Evolutionary conservation across 2,888 invertebrate genomes (phyloP).

Genomic region (Crossocerus cetratus): DNA sequence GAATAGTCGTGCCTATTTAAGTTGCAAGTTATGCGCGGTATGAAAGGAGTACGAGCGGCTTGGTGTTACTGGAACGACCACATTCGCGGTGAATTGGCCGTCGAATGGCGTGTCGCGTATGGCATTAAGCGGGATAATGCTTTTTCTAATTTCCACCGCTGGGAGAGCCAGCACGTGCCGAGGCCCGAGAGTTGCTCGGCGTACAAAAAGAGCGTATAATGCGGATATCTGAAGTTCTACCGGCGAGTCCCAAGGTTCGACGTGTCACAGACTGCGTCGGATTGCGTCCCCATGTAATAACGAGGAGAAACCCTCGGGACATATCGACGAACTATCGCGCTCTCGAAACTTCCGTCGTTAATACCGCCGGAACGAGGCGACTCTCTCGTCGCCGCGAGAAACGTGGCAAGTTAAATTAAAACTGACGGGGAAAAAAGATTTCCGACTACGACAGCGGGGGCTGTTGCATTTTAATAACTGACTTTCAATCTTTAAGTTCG

Average conservation of each 20-base stretch:
- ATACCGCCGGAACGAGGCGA: not conserved
- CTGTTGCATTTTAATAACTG: no score
- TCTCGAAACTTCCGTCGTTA: conserved; percentile 25
- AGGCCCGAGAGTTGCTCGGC: not conserved
- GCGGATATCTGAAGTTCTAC: conserved; percentile 15
- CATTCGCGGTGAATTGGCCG: not conserved
- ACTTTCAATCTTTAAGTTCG: no score
- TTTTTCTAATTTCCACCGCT: conserved; percentile 11
- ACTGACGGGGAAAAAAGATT: no score
- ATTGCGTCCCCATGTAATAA: conserved; percentile 3
- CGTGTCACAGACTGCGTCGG: conserved; percentile 16
- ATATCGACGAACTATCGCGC: conserved; percentile 26
- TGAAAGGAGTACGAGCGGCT: no score
- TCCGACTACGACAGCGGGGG: no score
- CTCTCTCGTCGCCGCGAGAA: not conserved
- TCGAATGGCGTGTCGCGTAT: not conserved
- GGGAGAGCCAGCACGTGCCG: conserved; percentile 10
- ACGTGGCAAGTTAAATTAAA: not conserved
- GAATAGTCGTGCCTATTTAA: no score
- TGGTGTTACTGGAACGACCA: no score
- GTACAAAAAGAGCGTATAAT: conserved; percentile 24
- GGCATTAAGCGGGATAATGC: conserved; percentile 39
- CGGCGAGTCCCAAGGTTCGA: conserved; percentile 28
- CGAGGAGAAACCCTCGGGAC: conserved; percentile 3
- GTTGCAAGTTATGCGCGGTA: no score